Evolutionary conservation across 2,888 invertebrate species (phyloP).

Genomic region (Abscondita cerata): DNA sequence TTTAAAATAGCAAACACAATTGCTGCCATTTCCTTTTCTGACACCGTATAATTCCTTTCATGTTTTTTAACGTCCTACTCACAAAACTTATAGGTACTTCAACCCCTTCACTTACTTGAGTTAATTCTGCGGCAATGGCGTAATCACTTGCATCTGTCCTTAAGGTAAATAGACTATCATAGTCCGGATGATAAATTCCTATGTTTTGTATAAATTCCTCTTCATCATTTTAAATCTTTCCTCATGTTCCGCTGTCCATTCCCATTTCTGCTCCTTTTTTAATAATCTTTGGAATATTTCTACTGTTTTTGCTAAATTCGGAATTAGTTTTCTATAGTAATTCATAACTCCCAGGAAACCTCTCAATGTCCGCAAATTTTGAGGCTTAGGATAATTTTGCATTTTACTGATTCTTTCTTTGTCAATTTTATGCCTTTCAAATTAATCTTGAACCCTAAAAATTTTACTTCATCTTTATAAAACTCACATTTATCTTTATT

Average conservation of each 20-base stretch:
- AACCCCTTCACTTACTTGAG: background rate
- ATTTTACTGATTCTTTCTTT: no score
- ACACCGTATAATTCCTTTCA: background rate
- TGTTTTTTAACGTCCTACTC: background rate
- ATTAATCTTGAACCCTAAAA: no score
- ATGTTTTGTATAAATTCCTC: background rate
- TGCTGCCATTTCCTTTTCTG: background rate
- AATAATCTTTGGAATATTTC: no score
- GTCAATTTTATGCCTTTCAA: no score
- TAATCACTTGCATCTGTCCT: background rate
- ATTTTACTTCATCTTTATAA: no score
- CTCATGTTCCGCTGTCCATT: background rate
- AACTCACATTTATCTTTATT: no score
- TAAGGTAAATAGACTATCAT: background rate
- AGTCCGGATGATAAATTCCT: background rate
- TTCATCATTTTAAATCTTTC: background rate
- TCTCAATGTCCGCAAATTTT: no score
- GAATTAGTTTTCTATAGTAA: no score
- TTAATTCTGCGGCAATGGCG: background rate
- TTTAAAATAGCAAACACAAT: background rate
- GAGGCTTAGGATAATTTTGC: no score
- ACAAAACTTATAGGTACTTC: slow-evolving; percentile 1
- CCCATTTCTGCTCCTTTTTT: no score
- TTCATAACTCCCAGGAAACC: no score
- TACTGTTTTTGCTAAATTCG: no score